A percentile compares a stretch with the other conserved stretches of the same genome.
Evolutionary conservation across 2,888 invertebrate species (phyloP).

Genomic region (Falcaria lacertinaria): DNA sequence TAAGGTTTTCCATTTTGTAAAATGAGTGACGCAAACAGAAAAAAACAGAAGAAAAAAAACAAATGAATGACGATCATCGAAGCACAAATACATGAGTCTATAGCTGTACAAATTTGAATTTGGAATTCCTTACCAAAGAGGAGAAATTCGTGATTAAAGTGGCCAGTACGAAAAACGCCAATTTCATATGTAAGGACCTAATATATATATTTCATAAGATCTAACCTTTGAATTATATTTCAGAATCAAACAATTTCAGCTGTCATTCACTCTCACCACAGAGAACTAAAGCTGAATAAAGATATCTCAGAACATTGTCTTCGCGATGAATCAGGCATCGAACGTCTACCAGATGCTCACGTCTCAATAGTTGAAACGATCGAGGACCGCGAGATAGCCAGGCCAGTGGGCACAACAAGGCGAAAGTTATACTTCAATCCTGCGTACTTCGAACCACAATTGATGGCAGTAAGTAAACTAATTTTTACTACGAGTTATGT

Average conservation of each 20-base stretch:
- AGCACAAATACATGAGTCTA: too few relatives aligned
- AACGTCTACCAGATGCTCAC: conserved; percentile 90
- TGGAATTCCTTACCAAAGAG: too few relatives aligned
- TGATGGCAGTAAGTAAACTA: conserved; percentile 83
- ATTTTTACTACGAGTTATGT: too few relatives aligned
- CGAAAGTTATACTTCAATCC: conserved; percentile 93
- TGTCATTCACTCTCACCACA: conserved; percentile 82
- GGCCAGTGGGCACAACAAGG: conserved; percentile 84
- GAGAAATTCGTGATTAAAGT: too few relatives aligned
- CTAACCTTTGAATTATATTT: conserved; percentile 17
- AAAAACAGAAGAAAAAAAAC: too few relatives aligned
- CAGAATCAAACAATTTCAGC: conserved; percentile 82
- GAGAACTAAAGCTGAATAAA: conserved; percentile 52
- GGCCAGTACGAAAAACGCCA: too few relatives aligned
- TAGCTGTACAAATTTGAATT: too few relatives aligned
- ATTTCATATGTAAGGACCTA: too few relatives aligned
- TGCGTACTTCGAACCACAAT: conserved; percentile 93
- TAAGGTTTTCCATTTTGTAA: too few relatives aligned
- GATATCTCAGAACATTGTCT: conserved; percentile 54
- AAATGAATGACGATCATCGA: too few relatives aligned
- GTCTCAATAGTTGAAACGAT: conserved; percentile 91
- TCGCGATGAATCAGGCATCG: conserved; percentile 81
- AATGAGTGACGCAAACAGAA: too few relatives aligned
- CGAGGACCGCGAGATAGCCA: conserved; percentile 84
- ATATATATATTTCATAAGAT: too few relatives aligned